Conservation (phyloP, 1,140 invertebrate genomes). For the Leptopilina boulardi region DNA sequence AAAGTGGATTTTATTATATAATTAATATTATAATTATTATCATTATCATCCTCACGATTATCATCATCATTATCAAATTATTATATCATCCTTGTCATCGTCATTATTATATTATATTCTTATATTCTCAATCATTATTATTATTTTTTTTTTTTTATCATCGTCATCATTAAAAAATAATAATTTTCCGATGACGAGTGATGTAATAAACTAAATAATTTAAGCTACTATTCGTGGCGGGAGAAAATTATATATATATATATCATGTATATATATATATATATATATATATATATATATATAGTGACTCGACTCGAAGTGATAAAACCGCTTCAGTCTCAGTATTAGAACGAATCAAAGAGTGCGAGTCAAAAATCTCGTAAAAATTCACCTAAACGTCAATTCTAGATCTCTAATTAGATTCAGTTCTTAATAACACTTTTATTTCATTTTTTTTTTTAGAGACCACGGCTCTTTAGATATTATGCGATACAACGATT, state of each 20-base stretch:
- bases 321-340: conserved; percentile 46
- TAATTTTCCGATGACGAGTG: conserved; percentile 56
- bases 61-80: not conserved
- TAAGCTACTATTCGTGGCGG: conserved; percentile 47
- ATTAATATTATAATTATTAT: conserved; percentile 27
- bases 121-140: not conserved
- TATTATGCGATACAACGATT: conserved; percentile 14
- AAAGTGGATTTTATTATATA: conserved; percentile 55
- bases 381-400: conserved; percentile 12
- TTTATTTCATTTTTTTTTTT: not conserved
- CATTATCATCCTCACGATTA: not conserved
- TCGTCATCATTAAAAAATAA: not conserved
- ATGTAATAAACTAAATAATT: conserved; percentile 62
- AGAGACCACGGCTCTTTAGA: conserved; percentile 1
- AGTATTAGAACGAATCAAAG: conserved; percentile 43
- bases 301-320: conserved; percentile 24
- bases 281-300: too few species aligned
- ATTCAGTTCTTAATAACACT: conserved; percentile 11
- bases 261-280: too few species aligned
- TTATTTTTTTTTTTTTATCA: not conserved
- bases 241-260: not conserved
- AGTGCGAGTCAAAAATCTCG: conserved; percentile 28
- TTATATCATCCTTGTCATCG: conserved; percentile 2
- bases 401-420: not conserved
- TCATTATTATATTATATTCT: not conserved